Percentiles rank a stretch among this genome's conserved stretches.
These are phyloP conservation scores for Rattus rattus DNA, from an alignment of 2,113 vertebrate genomes.

Conservation along the genomic window DNA sequence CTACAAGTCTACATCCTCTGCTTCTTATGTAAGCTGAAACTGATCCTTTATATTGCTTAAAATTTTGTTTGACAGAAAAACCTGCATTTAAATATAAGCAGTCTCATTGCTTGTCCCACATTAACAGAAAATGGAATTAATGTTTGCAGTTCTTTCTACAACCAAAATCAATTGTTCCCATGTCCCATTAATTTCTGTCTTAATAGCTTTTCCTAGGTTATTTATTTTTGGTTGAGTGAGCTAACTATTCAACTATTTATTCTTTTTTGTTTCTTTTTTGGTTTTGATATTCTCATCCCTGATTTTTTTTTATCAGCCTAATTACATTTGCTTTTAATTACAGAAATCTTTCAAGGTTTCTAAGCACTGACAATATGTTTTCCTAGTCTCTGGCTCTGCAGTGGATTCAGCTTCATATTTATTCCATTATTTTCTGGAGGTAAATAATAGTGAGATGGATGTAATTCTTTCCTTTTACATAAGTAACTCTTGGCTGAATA, in stretches of 20 bases:
- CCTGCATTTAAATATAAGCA: background rate
- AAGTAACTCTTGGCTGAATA: background rate
- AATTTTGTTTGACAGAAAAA: background rate
- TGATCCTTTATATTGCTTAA: background rate
- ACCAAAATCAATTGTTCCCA: background rate
- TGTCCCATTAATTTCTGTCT: background rate
- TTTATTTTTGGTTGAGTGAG: background rate
- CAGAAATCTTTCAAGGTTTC: background rate
- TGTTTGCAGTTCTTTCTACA: background rate
- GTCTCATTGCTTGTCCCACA: background rate
- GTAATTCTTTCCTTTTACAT: background rate
- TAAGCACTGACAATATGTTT: slow-evolving; percentile 22
- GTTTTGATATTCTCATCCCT: background rate
- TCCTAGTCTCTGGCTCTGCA: background rate
- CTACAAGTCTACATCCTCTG: background rate
- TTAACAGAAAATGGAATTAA: background rate
- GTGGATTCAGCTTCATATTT: background rate
- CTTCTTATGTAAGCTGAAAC: background rate
- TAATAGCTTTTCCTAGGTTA: background rate
- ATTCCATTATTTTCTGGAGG: background rate
- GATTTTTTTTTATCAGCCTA: background rate
- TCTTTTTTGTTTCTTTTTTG: background rate
- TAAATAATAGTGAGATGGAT: background rate
- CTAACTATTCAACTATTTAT: background rate
- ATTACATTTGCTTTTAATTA: slow-evolving; percentile 45